These are phyloP conservation scores for Drosophila simulans DNA, from an alignment of 1,140 invertebrate species.

Conservation along the genomic window DNA sequence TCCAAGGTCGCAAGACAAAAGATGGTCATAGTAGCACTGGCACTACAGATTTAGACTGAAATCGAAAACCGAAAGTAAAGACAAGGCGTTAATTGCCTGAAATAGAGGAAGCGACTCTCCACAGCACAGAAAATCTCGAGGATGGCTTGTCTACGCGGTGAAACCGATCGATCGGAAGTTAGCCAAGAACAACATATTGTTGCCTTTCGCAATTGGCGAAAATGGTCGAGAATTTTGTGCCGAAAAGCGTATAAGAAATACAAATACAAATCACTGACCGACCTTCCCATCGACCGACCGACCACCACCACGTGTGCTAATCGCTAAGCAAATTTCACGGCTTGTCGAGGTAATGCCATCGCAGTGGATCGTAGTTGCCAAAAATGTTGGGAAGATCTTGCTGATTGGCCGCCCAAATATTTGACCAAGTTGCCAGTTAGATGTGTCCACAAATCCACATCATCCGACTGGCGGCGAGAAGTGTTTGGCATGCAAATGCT, in stretches of 20 bases:
- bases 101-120: conserved; percentile 25
- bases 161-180: conserved; percentile 47
- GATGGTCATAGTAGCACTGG: conserved; percentile 7
- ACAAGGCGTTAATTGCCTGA: conserved; percentile 46
- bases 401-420: conserved; percentile 62
- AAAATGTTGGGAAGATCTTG: conserved; percentile 40
- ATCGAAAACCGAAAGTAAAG: conserved; percentile 3
- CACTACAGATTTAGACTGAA: not conserved
- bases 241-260: not conserved
- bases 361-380: conserved; percentile 35
- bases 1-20: conserved; percentile 44
- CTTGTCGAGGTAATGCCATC: conserved; percentile 51
- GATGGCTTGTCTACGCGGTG: conserved; percentile 5
- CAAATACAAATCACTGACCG: not conserved
- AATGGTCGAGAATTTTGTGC: conserved; percentile 27
- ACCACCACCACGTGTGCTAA: conserved; percentile 48
- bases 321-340: conserved; percentile 64
- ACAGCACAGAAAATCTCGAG: not conserved
- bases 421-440: conserved; percentile 27
- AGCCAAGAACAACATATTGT: conserved; percentile 42
- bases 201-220: conserved; percentile 35
- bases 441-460: conserved; percentile 18
- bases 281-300: not conserved
- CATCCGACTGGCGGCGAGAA: not conserved
- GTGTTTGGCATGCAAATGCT: conserved; percentile 38